These are phyloP conservation scores for Notodonta ziczac DNA, from an alignment of 2,888 invertebrate species.

Conservation along the genomic window DNA sequence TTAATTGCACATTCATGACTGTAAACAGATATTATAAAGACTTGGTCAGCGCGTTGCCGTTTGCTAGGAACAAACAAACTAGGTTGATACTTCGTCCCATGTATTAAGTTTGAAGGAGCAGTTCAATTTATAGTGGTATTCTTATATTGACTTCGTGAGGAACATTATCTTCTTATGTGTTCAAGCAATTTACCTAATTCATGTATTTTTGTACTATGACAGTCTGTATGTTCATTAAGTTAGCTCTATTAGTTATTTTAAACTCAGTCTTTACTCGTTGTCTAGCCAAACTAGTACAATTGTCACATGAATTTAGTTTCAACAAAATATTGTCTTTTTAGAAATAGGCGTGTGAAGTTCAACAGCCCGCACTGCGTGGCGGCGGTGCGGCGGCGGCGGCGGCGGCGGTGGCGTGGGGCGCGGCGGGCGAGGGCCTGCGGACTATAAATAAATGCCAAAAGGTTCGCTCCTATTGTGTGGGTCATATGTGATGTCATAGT, in stretches of 20 bases:
- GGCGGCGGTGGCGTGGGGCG: no score
- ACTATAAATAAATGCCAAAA: no score
- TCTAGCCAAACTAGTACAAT: no score
- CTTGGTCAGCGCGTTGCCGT: neutral
- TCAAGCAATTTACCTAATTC: neutral
- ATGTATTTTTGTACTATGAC: neutral
- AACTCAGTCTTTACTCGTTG: neutral
- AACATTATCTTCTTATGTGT: neutral
- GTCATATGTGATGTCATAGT: no score
- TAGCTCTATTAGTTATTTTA: neutral
- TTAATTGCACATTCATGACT: neutral
- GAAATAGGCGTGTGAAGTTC: no score
- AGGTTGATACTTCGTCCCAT: neutral
- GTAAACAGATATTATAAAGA: neutral
- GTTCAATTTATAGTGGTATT: neutral
- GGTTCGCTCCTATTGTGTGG: no score
- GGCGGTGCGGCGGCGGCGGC: no score
- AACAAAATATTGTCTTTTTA: no score
- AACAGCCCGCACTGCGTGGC: no score
- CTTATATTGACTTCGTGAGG: neutral
- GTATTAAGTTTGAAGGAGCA: neutral
- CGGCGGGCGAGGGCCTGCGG: no score
- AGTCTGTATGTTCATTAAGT: neutral
- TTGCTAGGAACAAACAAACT: neutral
- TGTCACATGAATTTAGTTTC: no score